These are phyloP conservation scores for Lerista edwardsae DNA, from an alignment of 2,797 vertebrate species.

Conservation along the genomic window DNA sequence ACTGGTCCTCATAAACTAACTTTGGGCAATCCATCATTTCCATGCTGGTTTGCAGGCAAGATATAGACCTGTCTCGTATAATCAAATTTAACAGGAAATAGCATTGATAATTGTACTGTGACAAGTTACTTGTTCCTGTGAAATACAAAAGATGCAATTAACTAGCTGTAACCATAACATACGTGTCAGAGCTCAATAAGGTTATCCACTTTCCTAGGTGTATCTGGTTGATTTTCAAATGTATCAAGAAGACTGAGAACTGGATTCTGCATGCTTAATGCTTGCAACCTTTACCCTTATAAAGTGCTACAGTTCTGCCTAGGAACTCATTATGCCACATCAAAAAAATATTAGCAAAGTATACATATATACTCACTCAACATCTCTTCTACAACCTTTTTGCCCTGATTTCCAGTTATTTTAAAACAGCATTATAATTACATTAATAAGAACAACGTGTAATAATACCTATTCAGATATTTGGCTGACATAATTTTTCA, in stretches of 20 bases:
- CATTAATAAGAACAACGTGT: conserved; percentile 8
- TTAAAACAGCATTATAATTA: neutral
- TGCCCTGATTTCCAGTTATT: neutral
- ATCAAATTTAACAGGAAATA: neutral
- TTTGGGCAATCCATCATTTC: neutral
- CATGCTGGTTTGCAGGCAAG: neutral
- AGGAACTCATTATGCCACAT: neutral
- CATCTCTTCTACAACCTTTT: neutral
- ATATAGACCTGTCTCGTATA: neutral
- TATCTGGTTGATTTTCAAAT: neutral
- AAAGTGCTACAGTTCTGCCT: conserved; percentile 1
- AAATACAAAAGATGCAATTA: neutral
- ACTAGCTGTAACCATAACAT: neutral
- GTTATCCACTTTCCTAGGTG: neutral
- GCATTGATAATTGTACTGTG: neutral
- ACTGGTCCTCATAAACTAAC: neutral
- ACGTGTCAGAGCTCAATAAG: neutral
- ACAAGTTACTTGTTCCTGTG: neutral
- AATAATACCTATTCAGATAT: conserved; percentile 31
- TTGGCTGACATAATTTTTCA: conserved; percentile 31
- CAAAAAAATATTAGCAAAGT: neutral
- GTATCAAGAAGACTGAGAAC: neutral
- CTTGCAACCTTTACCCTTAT: conserved; percentile 10
- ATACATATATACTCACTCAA: conserved; percentile 6
- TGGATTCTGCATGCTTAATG: conserved; percentile 17